Base-by-base conservation (phyloP, 2,888 invertebrate genomes). In the Scaptomyza cyrtandrae region DNA sequence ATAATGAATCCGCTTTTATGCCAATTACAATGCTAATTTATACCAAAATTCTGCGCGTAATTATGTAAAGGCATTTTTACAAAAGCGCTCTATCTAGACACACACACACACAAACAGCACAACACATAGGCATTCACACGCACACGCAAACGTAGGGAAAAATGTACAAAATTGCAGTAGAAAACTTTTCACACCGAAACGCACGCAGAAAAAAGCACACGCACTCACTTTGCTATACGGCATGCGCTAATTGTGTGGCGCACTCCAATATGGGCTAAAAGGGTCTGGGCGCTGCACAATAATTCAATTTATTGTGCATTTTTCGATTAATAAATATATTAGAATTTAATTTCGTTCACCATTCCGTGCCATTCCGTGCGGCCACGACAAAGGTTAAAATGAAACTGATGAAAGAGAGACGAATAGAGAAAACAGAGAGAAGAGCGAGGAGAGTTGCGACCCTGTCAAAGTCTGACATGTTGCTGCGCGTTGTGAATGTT, bases 11-110 rank as follows among this genome's bases (percentile, higher is more conserved):
- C 59, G 39, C 10, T 27, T 52, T 27, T 57, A 13, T 1, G 43
- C 45, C 43, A 58, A 65, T 65, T 60, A 19, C 50, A 57, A 50
- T 72, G 53, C 50, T 43, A 16, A 60, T 39, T 33, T 27, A 64
- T 45, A 53, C 49, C 50, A 39, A 50, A 49, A 63, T 57, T 56
- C 62, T 60, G 37, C 45, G 56, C 59, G 53, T 78, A 83, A 86
- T 85, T 85, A 85, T 85, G 85, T 85, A 85, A 85, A 85, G 88
- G 85, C 72, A 88, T 81, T 85, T 83, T 83, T 74, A 80, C 67
- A 27, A 24, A 24, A 77, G 62, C 71, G 67, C 78, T 60, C 53
- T 65, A 58, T 52, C 39, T 13, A 54, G 62, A 61, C 54, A 57
- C 54, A 56, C 59, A 50, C 52, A 50, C 66, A 33, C 33, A 33